Base-by-base conservation (phyloP, 2,113 vertebrate genomes). In the Elachura formosa region DNA sequence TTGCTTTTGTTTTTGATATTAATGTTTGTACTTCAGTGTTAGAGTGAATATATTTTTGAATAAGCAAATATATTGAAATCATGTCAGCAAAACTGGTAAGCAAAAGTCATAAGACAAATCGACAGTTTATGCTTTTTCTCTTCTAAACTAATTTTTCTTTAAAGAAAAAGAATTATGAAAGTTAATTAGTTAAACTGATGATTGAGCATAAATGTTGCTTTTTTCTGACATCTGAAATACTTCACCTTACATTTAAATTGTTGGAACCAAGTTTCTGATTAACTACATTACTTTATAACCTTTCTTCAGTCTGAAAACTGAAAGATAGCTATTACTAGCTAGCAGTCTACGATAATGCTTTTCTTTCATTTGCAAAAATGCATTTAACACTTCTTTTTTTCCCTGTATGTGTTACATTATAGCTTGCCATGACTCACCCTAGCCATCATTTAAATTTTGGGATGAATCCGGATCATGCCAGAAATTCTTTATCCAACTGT, bases 401-500 rank as follows among this genome's bases (percentile, higher is more conserved):
- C 2, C 17, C 24, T 77, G 2, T 31, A 16, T 40, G 5, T 92
- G 61, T 73, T 84, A 29, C 25, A 3, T 96, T 96, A 29, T 83
- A 99, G 99, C 98, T 99, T 95, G 99, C 99, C 80, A 99, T 99
- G 99, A 99, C 99, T 79, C 99, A 99, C 94, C 99, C 99, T 14
- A 99, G 99, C 85, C 99, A 99, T 97, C 99, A 99, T 96, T 98
- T 99, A 96, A 99, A 99, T 97, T 99, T 99, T 64, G 99, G 99
- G 87, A 99, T 99, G 99, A 99, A 99, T 95, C 99, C 99, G 0
- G 99, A 99, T 96, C 99, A 99, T 66, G 99, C 99, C 59, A 98
- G 99, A 81, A 99, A 99, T 96, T 99, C 99, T 17, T 98, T 99
- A 16, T 99, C 99, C 89, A 99, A 99, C 97, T 99, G 99, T 78